A percentile compares a stretch with the other conserved stretches of the same genome.
phyloP scores from a whole-genome alignment of 2,113 vertebrate species.

The Scomber scombrus region DNA sequence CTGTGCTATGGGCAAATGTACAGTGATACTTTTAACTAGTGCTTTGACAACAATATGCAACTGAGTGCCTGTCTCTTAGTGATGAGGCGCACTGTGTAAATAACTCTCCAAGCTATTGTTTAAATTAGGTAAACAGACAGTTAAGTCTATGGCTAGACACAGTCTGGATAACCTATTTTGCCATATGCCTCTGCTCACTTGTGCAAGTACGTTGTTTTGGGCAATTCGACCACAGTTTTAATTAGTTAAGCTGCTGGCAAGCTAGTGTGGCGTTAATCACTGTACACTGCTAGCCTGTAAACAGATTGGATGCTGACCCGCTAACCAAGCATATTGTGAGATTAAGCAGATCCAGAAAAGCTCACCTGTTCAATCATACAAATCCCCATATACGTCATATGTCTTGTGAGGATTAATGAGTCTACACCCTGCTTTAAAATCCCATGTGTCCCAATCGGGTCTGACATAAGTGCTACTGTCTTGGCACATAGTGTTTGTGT shows the following conservation, averaged over 20 bases:
- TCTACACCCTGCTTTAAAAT: constrained; percentile 9
- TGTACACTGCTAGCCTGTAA: constrained; percentile 28
- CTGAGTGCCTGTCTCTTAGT: not conserved
- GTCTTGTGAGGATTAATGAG: constrained; percentile 47
- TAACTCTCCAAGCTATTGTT: constrained; percentile 6
- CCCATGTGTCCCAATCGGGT: not conserved
- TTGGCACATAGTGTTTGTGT: not conserved
- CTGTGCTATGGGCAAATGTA: not conserved
- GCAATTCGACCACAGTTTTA: constrained; percentile 32
- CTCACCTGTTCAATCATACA: constrained; percentile 66
- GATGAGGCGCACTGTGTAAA: not conserved
- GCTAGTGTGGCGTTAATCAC: constrained; percentile 53
- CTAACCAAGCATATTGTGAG: constrained; percentile 69
- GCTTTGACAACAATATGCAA: constrained; percentile 1
- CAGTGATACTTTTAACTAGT: not conserved
- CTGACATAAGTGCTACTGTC: not conserved
- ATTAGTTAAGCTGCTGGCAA: constrained; percentile 42
- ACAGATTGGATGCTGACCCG: constrained; percentile 68
- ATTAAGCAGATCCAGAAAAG: constrained; percentile 60
- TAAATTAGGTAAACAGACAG: constrained; percentile 17
- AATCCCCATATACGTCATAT: constrained; percentile 31
- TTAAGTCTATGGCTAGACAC: constrained; percentile 41
- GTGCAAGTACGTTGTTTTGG: constrained; percentile 38
- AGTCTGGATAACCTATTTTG: constrained; percentile 42
- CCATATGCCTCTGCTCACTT: constrained; percentile 50